These are phyloP conservation scores for Luehdorfia chinensis DNA, from an alignment of 1,140 invertebrate species.

Conservation along the genomic window DNA sequence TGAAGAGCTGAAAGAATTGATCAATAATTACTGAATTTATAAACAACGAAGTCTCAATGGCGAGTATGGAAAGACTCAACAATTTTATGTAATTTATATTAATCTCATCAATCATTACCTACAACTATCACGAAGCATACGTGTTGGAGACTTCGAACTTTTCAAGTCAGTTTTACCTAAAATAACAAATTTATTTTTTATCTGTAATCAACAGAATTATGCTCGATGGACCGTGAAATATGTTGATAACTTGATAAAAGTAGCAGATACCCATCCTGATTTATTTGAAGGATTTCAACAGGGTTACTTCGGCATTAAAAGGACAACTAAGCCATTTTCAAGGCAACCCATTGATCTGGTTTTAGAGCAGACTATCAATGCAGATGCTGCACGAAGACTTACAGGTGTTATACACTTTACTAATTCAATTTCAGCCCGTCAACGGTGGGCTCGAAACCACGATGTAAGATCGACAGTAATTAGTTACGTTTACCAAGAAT, in stretches of 20 bases:
- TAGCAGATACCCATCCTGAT: slow-evolving; percentile 18
- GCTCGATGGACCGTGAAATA: slow-evolving; percentile 34
- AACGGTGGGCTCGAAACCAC: not conserved
- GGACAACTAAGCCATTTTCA: slow-evolving; percentile 29
- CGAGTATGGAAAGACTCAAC: no score
- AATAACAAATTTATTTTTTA: slow-evolving; percentile 41
- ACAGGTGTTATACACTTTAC: slow-evolving; percentile 7
- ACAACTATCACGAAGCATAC: slow-evolving; percentile 21
- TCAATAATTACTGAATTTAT: no score
- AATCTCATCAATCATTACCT: no score
- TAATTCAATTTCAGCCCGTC: slow-evolving; percentile 8
- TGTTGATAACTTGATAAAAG: slow-evolving; percentile 30
- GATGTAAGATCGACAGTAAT: no score
- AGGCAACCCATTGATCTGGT: slow-evolving; percentile 27
- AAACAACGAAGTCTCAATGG: slow-evolving; percentile 25
- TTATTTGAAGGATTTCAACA: slow-evolving; percentile 5
- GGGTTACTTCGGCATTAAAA: slow-evolving; percentile 22
- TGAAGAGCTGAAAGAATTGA: no score
- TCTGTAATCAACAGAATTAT: slow-evolving; percentile 42
- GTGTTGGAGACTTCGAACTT: slow-evolving; percentile 29
- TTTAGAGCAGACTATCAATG: no score
- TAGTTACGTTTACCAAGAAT: slow-evolving; percentile 8
- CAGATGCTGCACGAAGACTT: no score
- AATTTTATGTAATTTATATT: no score
- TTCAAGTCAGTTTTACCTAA: slow-evolving; percentile 31